These are phyloP conservation scores for Cyprinus carpio DNA, from an alignment of 2,113 vertebrate species.

Conservation along the genomic window DNA sequence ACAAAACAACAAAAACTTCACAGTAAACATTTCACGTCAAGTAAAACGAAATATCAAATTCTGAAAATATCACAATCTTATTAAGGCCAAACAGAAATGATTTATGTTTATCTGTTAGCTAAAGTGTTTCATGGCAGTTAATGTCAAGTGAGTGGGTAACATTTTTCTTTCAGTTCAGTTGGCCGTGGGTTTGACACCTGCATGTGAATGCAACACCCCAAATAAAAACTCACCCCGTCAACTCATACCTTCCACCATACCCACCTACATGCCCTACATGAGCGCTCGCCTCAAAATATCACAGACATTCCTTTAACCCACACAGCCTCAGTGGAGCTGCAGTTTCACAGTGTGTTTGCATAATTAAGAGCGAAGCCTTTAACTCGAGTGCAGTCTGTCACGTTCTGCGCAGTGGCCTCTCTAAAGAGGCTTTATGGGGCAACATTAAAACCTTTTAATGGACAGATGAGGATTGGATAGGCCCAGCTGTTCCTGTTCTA, in stretches of 20 bases:
- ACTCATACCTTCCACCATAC: slow-evolving; percentile 4
- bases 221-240: neutral
- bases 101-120: neutral
- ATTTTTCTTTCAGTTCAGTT: neutral
- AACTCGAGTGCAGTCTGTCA: neutral
- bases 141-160: neutral
- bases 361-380: neutral
- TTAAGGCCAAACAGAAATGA: neutral
- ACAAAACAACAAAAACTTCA: neutral
- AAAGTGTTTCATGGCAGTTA: neutral
- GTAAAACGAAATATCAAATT: neutral
- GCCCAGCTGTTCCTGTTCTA: slow-evolving; percentile 20
- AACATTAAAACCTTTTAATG: slow-evolving; percentile 39
- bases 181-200: neutral
- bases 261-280: neutral
- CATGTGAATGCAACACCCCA: neutral
- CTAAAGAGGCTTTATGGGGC: slow-evolving; percentile 36
- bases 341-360: neutral
- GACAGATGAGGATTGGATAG: slow-evolving; percentile 35
- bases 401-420: neutral
- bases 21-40: neutral
- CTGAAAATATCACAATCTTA: neutral
- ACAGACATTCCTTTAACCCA: neutral
- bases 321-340: neutral
- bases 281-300: neutral